phyloP scores from a whole-genome alignment of 92 coral and sea anemone genomes.

The Bergia sp. region DNA sequence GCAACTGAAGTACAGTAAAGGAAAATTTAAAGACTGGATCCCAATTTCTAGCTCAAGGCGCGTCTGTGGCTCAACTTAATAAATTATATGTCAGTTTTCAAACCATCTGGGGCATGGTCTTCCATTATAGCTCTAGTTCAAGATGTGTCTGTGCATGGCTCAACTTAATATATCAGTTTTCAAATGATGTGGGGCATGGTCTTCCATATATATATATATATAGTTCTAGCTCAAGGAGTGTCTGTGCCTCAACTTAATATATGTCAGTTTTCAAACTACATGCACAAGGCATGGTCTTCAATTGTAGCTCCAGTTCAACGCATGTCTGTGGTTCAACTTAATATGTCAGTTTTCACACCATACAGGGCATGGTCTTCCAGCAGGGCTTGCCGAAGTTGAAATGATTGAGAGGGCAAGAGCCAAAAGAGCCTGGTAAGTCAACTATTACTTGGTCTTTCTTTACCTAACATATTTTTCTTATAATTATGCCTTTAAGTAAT shows the following conservation, averaged over 20 bases:
- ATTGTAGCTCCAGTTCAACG: no score
- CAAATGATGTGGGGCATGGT: slow-evolving; percentile 78
- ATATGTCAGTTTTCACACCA: not conserved
- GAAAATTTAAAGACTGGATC: no score
- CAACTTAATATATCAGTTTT: not conserved
- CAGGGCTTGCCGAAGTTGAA: slow-evolving; percentile 97
- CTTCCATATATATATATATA: slow-evolving; percentile 49
- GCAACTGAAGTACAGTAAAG: no score
- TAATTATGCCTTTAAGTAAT: not conserved
- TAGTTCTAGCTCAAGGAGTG: no score
- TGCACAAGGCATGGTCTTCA: no score
- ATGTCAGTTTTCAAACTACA: no score
- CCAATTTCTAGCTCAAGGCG: no score
- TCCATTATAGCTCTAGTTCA: slow-evolving; percentile 36
- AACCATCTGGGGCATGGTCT: slow-evolving; percentile 84
- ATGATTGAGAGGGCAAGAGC: slow-evolving; percentile 99
- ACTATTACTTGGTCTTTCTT: not conserved
- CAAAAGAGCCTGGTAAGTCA: slow-evolving; percentile 86
- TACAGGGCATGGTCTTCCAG: slow-evolving; percentile 96
- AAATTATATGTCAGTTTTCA: not conserved
- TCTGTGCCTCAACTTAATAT: no score
- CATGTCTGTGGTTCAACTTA: not conserved
- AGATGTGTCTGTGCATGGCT: not conserved
- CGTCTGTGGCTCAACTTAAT: not conserved
- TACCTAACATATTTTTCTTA: not conserved